Evolutionary conservation across 2,888 invertebrate species (phyloP), one percentile per base, ranked within the genome.

Genomic region (Torymus tubicola): DNA sequence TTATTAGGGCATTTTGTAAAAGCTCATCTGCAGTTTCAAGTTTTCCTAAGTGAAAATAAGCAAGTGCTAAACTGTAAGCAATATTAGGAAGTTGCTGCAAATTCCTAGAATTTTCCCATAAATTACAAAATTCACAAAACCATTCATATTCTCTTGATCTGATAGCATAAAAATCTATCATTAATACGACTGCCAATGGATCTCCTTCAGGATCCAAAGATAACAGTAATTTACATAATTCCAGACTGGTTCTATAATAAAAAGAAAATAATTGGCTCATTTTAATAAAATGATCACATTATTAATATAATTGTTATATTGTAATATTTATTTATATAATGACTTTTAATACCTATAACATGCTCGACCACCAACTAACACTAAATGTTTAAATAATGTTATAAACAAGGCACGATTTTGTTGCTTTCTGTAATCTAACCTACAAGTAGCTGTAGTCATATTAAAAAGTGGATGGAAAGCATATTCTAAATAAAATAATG

Each of bases 41-140:
- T 68, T 92, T 91, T 57, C 92, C 91, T 42, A 93, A 86, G 85
- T 94, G 93, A 89, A 94, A 95, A 85, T 94, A 91, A 2, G 96
- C 96, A 84, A 97, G 91, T 0, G 97, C 95, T 81, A 95, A 92
- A 1, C 96, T 96, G 89, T 94, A 97, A 0, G 96, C 95, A 92
- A 96, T 95, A 89, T 97, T 97, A n/a, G 97, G 97, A 80, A 98
- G 91, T 89, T 96, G 95, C 60, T 94, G 93, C 64, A 96, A 91
- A 91, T 96, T 96, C 85, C 94, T 93, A 69, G 92, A 89, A 5
- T 86, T 88, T 85, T 95, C 94, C 92, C 93, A 94, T 83, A 93
- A 92, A 63, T 92, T 91, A 80, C 91, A 93, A 81, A 92, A 92
- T 87, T 94, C 90, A 88, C 92, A 91, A 14, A 96, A 91, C 95